Evolutionary conservation across 35 echinoderm and acorn worm genomes (phyloP).

Genomic region (Holothuria glaberrima): DNA sequence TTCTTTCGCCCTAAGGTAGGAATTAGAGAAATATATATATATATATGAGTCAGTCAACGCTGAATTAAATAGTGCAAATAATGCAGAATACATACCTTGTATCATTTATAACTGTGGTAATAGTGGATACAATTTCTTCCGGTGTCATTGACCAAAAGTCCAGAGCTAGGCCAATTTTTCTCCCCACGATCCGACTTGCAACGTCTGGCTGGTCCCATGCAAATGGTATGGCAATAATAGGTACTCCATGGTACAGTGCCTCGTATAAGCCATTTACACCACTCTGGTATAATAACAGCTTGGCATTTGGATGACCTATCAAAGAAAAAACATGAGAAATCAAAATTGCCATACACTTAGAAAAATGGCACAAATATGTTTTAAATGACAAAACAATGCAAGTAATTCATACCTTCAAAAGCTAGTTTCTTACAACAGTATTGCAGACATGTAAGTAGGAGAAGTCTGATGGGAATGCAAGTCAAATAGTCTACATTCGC

Average conservation of each 20-base stretch:
- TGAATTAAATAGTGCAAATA: no score
- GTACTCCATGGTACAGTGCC: slow-evolving; percentile 62
- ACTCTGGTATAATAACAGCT: slow-evolving; percentile 67
- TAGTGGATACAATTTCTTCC: slow-evolving; percentile 1
- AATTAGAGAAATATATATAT: no score
- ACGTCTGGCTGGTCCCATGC: slow-evolving; percentile 58
- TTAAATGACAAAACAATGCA: no score
- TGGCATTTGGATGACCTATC: slow-evolving; percentile 62
- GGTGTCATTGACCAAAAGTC: slow-evolving; percentile 54
- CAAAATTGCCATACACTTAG: no score
- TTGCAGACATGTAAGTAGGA: no score
- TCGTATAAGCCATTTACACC: slow-evolving; percentile 66
- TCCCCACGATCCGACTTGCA: slow-evolving; percentile 53
- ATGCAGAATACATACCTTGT: slow-evolving; percentile 35
- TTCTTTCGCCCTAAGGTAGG: no score
- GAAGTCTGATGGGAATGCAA: no score
- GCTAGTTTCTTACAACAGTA: no score
- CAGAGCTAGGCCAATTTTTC: slow-evolving; percentile 47
- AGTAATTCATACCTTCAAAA: no score
- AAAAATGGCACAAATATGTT: no score
- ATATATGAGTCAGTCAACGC: no score
- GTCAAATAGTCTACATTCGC: no score
- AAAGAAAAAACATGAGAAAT: background rate
- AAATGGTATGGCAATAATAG: slow-evolving; percentile 60
- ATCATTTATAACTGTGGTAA: slow-evolving; percentile 36